Percentiles rank a stretch among this genome's conserved stretches.
Conservation (phyloP, 2,797 vertebrate species). For the Bucorvus abyssinicus region DNA sequence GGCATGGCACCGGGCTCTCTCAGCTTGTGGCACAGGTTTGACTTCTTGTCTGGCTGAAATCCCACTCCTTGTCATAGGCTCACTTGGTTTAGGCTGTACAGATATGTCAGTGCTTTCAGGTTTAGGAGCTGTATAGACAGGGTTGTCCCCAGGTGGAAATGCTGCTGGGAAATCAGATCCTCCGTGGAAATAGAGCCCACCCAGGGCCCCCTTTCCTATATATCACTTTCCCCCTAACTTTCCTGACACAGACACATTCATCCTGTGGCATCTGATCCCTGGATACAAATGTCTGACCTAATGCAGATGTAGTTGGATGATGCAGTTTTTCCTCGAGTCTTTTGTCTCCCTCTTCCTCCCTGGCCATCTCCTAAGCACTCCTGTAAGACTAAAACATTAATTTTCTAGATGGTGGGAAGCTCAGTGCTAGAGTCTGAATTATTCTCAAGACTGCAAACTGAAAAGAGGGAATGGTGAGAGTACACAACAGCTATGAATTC, state of each 20-base stretch:
- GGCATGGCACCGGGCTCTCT: fast-evolving
- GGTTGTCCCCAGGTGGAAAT: neutral
- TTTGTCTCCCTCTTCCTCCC: neutral
- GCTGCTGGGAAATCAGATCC: neutral
- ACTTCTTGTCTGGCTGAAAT: neutral
- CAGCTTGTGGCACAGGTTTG: neutral
- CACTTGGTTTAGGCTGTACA: neutral
- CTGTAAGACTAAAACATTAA: neutral
- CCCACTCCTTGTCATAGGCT: neutral
- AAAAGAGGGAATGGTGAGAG: neutral
- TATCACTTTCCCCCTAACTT: fast-evolving
- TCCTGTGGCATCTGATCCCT: neutral
- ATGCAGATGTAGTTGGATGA: neutral
- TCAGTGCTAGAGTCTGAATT: neutral
- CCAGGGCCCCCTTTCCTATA: fast-evolving
- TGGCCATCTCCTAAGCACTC: neutral
- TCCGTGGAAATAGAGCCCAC: neutral
- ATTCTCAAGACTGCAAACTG: neutral
- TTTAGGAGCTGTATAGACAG: neutral
- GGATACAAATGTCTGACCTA: neutral
- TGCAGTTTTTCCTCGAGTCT: neutral
- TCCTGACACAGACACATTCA: neutral
- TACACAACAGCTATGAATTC: neutral
- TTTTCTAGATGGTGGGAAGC: neutral
- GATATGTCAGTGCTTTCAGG: neutral